Conservation (phyloP, 2,888 invertebrate genomes). For the Drosophila silvestris region DNA sequence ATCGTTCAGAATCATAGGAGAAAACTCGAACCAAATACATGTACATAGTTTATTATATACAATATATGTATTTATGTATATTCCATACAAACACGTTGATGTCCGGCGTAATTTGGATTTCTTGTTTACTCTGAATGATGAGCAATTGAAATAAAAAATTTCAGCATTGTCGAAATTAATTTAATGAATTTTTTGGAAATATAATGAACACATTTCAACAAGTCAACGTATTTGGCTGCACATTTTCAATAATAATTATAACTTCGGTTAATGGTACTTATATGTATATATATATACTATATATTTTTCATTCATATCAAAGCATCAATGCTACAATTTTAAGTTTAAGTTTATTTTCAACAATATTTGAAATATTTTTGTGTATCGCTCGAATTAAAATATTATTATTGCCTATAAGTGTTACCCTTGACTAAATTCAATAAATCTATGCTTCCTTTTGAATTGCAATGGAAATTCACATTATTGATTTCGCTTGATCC, state of each 20-base stretch:
- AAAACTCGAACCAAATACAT: constrained; percentile 64
- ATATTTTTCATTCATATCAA: constrained; percentile 34
- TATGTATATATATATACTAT: constrained; percentile 13
- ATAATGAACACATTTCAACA: constrained; percentile 59
- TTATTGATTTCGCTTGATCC: constrained; percentile 20
- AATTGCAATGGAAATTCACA: constrained; percentile 34
- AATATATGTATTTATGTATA: constrained; percentile 26
- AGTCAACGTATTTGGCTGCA: constrained; percentile 57
- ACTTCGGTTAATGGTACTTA: constrained; percentile 26
- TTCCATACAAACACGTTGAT: constrained; percentile 46
- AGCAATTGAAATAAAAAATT: constrained; percentile 25
- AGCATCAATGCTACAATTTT: constrained; percentile 46
- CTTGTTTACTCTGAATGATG: constrained; percentile 24
- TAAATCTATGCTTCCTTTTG: constrained; percentile 38
- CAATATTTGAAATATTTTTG: constrained; percentile 33
- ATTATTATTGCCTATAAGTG: constrained; percentile 62
- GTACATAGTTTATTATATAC: constrained; percentile 48
- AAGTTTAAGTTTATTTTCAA: constrained; percentile 34
- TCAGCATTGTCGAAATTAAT: constrained; percentile 15
- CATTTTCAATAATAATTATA: constrained; percentile 26
- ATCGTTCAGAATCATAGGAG: constrained; percentile 73
- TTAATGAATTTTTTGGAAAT: constrained; percentile 19
- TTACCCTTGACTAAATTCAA: constrained; percentile 67
- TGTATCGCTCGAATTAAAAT: constrained; percentile 33
- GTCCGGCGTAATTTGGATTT: constrained; percentile 27